Conservation (phyloP, 2,888 invertebrate genomes). For the Phytoseiulus persimilis region DNA sequence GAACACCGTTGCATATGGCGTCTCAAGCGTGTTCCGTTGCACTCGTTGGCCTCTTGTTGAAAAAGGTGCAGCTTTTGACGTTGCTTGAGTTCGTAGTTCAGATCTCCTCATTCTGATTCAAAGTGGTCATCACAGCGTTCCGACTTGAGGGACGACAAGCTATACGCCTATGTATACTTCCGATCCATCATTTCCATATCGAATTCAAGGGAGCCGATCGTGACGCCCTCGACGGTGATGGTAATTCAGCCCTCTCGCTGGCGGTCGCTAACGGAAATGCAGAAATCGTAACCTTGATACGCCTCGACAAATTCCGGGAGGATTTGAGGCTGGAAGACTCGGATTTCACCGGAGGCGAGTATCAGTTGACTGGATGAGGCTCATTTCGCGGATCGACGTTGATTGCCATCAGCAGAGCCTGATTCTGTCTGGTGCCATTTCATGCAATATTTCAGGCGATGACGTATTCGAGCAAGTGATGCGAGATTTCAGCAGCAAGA, state of each 20-base stretch:
- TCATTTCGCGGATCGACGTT: not conserved
- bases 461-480: constrained; percentile 86
- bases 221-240: constrained; percentile 65
- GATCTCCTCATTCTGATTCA: too few species aligned
- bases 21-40: constrained; percentile 56
- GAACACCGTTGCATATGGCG: constrained; percentile 85
- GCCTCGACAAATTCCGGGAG: constrained; percentile 19
- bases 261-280: constrained; percentile 82
- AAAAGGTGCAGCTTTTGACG: not conserved
- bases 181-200: not conserved
- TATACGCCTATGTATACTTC: too few species aligned
- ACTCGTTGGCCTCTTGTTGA: constrained; percentile 16
- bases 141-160: too few species aligned
- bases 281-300: constrained; percentile 85
- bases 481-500: constrained; percentile 61
- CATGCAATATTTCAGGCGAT: constrained; percentile 52
- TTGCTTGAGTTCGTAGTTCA: too few species aligned
- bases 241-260: constrained; percentile 72
- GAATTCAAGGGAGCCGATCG: constrained; percentile 64
- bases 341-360: constrained; percentile 19
- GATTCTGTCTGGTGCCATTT: not conserved
- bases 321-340: constrained; percentile 22
- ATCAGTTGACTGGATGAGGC: too few species aligned
- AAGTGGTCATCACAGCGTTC: too few species aligned
- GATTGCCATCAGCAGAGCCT: too few species aligned